phyloP scores from a whole-genome alignment of 64 coral and sea anemone genomes.

The Dendrophyllia cribrosa region DNA sequence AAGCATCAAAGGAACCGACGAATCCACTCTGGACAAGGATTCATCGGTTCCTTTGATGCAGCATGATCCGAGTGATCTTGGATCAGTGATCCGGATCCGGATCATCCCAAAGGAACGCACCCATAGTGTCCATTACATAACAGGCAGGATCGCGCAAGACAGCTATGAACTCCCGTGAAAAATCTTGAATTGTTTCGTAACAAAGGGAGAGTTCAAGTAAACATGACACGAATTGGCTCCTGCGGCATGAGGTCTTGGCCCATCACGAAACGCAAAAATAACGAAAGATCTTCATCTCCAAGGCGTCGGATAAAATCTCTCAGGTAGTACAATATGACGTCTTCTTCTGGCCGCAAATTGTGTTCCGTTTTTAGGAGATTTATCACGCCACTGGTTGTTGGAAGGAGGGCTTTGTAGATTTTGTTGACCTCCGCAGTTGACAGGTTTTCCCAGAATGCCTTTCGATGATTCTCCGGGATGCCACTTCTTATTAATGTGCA shows the following conservation, averaged over 20 bases:
- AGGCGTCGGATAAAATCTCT: conserved; percentile 17
- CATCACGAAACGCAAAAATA: conserved; percentile 1
- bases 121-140: not conserved
- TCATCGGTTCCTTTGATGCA: too few species aligned
- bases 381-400: not conserved
- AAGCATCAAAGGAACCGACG: too few species aligned
- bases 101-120: too few species aligned
- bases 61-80: too few species aligned
- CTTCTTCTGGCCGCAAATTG: not conserved
- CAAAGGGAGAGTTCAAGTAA: conserved; percentile 6
- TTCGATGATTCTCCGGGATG: not conserved
- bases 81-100: too few species aligned
- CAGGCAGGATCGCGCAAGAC: not conserved
- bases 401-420: not conserved
- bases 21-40: too few species aligned
- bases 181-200: not conserved
- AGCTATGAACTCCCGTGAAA: conserved; percentile 1
- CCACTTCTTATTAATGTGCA: not conserved
- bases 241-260: not conserved
- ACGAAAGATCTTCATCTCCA: not conserved
- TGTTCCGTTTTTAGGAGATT: not conserved
- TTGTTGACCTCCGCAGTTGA: not conserved
- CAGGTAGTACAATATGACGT: not conserved
- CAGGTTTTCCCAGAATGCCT: not conserved
- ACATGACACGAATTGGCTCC: conserved; percentile 2